phyloP scores from a whole-genome alignment of 2,888 invertebrate genomes.

The Eristalis tenax region DNA sequence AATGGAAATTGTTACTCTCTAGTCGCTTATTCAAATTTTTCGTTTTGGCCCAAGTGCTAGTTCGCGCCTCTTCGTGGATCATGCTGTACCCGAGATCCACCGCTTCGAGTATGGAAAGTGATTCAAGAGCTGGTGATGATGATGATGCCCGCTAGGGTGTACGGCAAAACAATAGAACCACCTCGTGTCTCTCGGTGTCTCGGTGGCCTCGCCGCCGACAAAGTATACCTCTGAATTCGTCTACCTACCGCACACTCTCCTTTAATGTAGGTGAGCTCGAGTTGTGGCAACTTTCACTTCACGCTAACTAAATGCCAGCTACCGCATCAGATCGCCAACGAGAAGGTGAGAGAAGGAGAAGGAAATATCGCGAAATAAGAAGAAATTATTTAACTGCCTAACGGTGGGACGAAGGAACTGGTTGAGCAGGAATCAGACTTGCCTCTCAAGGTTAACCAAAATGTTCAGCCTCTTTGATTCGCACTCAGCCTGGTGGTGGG shows the following conservation, averaged over 20 bases:
- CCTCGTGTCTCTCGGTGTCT: background rate
- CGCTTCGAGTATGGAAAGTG: conserved; percentile 50
- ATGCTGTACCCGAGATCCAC: background rate
- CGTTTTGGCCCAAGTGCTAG: background rate
- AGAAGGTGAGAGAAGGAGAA: conserved; percentile 3
- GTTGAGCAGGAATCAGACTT: conserved; percentile 58
- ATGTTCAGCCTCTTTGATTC: conserved; percentile 22
- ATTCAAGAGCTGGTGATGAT: conserved; percentile 35
- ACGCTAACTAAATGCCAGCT: conserved; percentile 39
- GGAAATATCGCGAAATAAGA: conserved; percentile 22
- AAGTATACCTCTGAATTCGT: background rate
- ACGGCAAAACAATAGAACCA: conserved; percentile 49
- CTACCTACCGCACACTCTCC: conserved; percentile 1
- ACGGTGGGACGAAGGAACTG: conserved; percentile 32
- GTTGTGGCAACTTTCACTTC: conserved; percentile 56
- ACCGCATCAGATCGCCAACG: background rate
- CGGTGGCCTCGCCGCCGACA: background rate
- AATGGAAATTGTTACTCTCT: conserved; percentile 66
- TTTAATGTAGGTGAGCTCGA: conserved; percentile 32
- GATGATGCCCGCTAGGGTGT: background rate
- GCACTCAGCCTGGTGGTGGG: background rate
- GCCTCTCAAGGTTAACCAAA: conserved; percentile 66
- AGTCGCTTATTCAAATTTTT: conserved; percentile 40
- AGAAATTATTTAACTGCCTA: conserved; percentile 46
- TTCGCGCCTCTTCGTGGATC: background rate